Percentiles rank a stretch among this genome's conserved stretches.
Conservation (phyloP, 2,797 vertebrate genomes). For the Chrysocyon brachyurus region DNA sequence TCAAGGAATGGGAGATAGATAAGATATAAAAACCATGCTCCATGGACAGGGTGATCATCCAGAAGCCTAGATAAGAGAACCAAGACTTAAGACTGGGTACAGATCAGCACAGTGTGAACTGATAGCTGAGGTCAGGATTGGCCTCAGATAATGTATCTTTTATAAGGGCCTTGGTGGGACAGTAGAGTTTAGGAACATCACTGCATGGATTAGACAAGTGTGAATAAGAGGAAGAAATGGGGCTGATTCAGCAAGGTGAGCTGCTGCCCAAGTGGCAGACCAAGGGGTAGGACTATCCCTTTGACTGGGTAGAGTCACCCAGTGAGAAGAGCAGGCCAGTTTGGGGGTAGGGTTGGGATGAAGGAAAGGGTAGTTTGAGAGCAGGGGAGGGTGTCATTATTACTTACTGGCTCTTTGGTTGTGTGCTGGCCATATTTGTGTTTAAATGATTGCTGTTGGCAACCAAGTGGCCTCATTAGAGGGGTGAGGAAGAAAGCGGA, state of each 20-base stretch:
- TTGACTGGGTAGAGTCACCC: background rate
- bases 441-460: slow-evolving; percentile 32
- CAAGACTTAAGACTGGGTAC: background rate
- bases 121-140: background rate
- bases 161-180: background rate
- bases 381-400: background rate
- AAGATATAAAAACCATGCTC: background rate
- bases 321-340: background rate
- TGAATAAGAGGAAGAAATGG: background rate
- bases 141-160: background rate
- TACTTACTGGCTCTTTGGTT: background rate
- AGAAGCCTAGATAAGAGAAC: background rate
- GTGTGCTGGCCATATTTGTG: background rate
- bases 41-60: background rate
- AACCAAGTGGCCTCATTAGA: background rate
- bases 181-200: background rate
- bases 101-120: background rate
- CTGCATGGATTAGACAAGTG: background rate
- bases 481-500: background rate
- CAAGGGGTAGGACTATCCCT: background rate
- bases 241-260: background rate
- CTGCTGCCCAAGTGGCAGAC: background rate
- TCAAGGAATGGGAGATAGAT: background rate
- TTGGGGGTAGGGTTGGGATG: background rate
- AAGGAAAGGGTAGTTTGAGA: background rate